Evolutionary conservation across 37 sponge, comb jelly and placozoan genomes (phyloP).

Genomic region (Aplysina aerophoba): DNA sequence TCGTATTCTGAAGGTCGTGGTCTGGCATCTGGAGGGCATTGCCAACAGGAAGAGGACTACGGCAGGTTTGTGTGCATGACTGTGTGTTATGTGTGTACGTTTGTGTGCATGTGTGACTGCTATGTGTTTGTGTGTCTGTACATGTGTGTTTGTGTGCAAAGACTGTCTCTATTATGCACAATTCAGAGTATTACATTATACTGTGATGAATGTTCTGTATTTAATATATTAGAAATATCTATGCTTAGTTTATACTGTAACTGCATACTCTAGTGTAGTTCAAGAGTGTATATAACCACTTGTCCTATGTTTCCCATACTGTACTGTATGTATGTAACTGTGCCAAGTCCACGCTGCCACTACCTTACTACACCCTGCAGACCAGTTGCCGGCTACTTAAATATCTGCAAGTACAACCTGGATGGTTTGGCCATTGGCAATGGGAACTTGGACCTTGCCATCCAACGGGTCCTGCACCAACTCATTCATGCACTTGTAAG

Average conservation of each 20-base stretch:
- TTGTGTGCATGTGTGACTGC: not conserved
- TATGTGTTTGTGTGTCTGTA: not conserved
- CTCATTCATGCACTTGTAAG: conserved; percentile 51
- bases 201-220: no score
- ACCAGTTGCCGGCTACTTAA: conserved; percentile 61
- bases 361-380: not conserved
- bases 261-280: not conserved
- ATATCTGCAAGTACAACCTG: conserved; percentile 36
- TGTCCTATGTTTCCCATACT: no score
- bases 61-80: conserved; percentile 35
- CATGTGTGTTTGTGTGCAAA: no score
- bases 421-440: not conserved
- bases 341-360: not conserved
- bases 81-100: conserved; percentile 8
- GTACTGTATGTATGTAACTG: no score
- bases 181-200: no score
- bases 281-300: no score
- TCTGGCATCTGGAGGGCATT: conserved; percentile 36
- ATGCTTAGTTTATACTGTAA: no score
- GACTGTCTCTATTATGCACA: no score
- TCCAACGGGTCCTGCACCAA: conserved; percentile 34
- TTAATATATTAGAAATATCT: no score
- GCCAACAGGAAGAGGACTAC: conserved; percentile 49
- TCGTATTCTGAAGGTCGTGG: not conserved
- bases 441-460: not conserved